Conservation (phyloP, 2,797 vertebrate species). For the Pitangus sulphuratus region DNA sequence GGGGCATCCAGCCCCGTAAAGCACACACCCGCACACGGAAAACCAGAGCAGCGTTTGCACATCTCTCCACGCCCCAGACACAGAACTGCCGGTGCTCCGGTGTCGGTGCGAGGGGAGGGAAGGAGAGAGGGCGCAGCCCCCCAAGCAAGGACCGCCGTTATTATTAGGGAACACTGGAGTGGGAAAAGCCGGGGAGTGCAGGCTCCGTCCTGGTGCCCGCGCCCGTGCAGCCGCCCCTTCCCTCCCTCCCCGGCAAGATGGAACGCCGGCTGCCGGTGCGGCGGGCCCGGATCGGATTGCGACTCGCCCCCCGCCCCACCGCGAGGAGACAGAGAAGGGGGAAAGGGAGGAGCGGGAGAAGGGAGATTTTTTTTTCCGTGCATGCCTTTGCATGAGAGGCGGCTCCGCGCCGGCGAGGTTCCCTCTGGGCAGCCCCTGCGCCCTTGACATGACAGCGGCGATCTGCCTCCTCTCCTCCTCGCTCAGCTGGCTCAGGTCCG, state of each 20-base stretch:
- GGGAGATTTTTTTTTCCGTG: constrained; percentile 44
- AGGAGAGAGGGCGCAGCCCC: not conserved
- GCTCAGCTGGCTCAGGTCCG: constrained; percentile 87
- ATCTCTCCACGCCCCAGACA: not conserved
- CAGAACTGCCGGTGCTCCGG: not conserved
- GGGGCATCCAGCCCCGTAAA: not conserved
- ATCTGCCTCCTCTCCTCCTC: constrained; percentile 90
- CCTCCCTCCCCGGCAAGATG: not conserved
- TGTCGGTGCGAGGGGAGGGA: not conserved
- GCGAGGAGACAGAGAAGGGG: not conserved
- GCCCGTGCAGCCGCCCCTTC: not conserved
- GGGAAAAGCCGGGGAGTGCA: not conserved
- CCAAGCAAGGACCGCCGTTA: not conserved
- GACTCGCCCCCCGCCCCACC: constrained; percentile 33
- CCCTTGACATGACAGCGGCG: constrained; percentile 90
- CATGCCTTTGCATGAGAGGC: constrained; percentile 85
- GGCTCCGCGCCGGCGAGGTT: constrained; percentile 73
- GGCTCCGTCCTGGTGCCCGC: not conserved
- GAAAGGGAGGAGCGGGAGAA: constrained; percentile 5
- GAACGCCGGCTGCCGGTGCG: not conserved
- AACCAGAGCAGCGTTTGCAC: not conserved
- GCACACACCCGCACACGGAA: not conserved
- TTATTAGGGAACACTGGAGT: not conserved
- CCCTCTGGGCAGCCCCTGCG: constrained; percentile 83
- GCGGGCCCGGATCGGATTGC: not conserved